Evolutionary conservation across 2,113 vertebrate species (phyloP).

Genomic region (Spermophilus dauricus): DNA sequence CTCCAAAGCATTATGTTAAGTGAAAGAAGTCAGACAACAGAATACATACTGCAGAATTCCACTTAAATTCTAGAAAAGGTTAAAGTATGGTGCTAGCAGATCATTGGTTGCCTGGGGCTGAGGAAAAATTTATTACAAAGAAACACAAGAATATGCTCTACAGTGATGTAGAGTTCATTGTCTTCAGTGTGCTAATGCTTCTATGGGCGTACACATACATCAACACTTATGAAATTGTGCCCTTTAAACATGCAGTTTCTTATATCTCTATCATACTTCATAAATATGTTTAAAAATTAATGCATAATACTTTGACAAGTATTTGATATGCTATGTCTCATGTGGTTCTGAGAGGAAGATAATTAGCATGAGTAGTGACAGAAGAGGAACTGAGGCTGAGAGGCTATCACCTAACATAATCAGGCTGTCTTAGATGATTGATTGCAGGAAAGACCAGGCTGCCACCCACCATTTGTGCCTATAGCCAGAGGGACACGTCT

Average conservation of each 20-base stretch:
- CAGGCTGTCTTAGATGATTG: neutral
- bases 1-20: neutral
- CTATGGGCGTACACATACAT: neutral
- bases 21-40: neutral
- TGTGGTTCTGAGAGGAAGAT: neutral
- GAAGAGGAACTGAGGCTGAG: neutral
- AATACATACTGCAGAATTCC: neutral
- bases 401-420: no score
- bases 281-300: neutral
- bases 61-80: neutral
- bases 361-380: neutral
- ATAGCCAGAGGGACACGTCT: rapidly evolving
- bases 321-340: neutral
- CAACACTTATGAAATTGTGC: neutral
- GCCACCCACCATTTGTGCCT: no score
- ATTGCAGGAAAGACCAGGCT: neutral
- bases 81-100: neutral
- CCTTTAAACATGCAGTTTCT: neutral
- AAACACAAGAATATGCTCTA: neutral
- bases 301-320: neutral
- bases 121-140: neutral
- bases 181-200: neutral
- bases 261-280: neutral
- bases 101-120: neutral
- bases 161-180: no score